phyloP scores from a whole-genome alignment of 2,888 invertebrate species.

The Ferrisia virgata region DNA sequence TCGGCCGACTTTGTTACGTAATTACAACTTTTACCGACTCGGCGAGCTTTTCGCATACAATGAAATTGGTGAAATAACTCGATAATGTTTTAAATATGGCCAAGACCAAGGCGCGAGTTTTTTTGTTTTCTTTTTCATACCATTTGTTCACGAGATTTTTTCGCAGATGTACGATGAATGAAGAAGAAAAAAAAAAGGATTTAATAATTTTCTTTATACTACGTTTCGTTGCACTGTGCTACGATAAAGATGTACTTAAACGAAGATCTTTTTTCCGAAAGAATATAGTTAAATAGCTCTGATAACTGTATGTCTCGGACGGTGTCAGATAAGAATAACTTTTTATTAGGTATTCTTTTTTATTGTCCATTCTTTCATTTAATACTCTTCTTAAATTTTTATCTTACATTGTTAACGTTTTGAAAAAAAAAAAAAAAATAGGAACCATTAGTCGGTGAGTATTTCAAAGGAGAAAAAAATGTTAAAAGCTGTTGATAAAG shows the following conservation, averaged over 20 bases:
- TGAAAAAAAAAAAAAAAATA: not conserved
- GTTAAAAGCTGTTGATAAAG: not conserved
- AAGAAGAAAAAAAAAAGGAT: too few relatives aligned
- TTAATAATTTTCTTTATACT: not conserved
- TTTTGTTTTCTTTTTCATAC: not conserved
- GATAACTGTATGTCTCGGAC: not conserved
- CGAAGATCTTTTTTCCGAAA: not conserved
- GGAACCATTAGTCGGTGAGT: not conserved
- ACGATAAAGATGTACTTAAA: not conserved
- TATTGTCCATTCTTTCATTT: not conserved
- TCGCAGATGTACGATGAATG: not conserved
- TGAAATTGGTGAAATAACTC: not conserved
- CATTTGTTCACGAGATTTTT: not conserved
- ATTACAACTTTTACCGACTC: conserved; percentile 1
- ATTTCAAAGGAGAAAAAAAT: not conserved
- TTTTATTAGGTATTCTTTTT: not conserved
- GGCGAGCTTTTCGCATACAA: not conserved
- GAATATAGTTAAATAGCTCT: not conserved
- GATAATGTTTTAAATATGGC: not conserved
- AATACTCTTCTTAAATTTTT: not conserved
- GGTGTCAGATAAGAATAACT: not conserved
- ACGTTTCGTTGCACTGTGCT: not conserved
- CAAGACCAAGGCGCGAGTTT: not conserved
- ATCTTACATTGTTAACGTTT: not conserved
- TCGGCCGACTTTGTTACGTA: not conserved